Evolutionary conservation across 2,113 vertebrate species (phyloP).

Genomic region (Vicugna pacos): DNA sequence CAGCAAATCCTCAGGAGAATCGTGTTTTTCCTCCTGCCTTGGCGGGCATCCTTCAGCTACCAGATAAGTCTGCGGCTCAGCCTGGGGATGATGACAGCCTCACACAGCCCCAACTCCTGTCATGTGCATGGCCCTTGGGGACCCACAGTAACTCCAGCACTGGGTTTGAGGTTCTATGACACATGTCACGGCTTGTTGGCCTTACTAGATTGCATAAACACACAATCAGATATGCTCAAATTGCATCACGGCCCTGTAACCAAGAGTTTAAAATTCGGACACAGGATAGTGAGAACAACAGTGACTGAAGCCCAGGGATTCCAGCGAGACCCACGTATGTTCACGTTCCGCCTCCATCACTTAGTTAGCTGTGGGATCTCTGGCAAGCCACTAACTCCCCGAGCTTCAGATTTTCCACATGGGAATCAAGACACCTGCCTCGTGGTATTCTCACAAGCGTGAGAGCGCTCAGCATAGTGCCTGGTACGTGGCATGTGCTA

Average conservation of each 20-base stretch:
- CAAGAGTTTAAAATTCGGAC: not conserved
- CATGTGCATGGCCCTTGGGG: fast-evolving
- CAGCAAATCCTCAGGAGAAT: constrained; percentile 18
- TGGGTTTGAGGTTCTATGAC: not conserved
- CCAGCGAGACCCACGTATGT: not conserved
- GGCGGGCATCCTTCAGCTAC: not conserved
- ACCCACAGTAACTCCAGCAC: not conserved
- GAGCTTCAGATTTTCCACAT: not conserved
- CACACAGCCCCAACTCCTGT: too few species aligned
- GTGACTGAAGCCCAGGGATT: not conserved
- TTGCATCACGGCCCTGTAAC: not conserved
- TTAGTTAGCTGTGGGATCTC: not conserved
- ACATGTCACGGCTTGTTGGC: not conserved
- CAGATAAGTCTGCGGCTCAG: not conserved
- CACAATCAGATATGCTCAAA: not conserved
- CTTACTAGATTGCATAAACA: not conserved
- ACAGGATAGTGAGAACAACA: not conserved
- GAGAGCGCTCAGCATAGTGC: not conserved
- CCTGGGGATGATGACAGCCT: fast-evolving
- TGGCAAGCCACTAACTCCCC: not conserved
- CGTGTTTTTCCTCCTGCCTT: not conserved
- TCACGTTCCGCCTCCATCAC: not conserved
- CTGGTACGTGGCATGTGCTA: not conserved
- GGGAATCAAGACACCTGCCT: not conserved
- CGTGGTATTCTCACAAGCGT: not conserved